These are phyloP conservation scores for Grantiella picta DNA, from an alignment of 2,113 vertebrate species.

Conservation along the genomic window DNA sequence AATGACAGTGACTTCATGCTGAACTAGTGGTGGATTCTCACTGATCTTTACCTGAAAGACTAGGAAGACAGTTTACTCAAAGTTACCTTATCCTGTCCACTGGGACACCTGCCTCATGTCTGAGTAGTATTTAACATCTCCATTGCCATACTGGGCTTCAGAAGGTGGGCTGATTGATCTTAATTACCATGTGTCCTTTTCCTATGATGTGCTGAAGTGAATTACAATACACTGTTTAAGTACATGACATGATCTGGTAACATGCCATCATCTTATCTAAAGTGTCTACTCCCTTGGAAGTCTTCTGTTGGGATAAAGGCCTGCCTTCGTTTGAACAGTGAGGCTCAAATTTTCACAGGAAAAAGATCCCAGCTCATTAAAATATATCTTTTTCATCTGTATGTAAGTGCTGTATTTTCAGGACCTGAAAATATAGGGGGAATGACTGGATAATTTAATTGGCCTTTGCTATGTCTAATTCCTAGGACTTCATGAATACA, in stretches of 20 bases:
- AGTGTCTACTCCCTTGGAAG: neutral
- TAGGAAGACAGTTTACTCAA: neutral
- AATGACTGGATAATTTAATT: conserved; percentile 13
- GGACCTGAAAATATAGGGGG: neutral
- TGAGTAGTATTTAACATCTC: neutral
- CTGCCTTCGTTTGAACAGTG: neutral
- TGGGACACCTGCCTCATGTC: neutral
- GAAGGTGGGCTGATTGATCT: neutral
- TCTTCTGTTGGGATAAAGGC: neutral
- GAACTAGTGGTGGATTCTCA: neutral
- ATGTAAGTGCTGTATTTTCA: conserved; percentile 18
- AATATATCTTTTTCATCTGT: conserved; percentile 13
- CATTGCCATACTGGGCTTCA: neutral
- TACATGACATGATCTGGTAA: neutral
- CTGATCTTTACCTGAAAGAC: neutral
- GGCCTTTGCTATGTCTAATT: neutral
- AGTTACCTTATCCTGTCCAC: neutral
- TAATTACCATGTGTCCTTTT: neutral
- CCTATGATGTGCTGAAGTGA: neutral
- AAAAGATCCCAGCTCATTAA: conserved; percentile 1
- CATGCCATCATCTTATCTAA: neutral
- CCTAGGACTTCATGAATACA: neutral
- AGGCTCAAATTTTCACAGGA: neutral
- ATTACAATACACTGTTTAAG: neutral
- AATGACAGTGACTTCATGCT: neutral